Conservation (phyloP, 2,888 invertebrate species). For the Liposcelis brunnea region DNA sequence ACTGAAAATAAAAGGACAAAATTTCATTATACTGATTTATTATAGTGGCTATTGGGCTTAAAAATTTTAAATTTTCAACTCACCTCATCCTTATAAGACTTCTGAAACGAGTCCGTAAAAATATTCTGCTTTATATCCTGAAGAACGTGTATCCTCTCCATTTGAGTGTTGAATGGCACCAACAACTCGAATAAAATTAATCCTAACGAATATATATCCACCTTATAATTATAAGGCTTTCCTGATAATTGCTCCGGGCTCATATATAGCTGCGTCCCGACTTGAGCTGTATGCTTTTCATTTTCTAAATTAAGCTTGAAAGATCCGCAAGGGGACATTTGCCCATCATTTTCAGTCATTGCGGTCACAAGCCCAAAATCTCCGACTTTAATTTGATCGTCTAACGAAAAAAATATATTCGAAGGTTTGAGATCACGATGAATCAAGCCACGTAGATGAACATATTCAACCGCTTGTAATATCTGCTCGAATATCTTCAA, state of each 20-base stretch:
- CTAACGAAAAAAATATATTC: constrained; percentile 83
- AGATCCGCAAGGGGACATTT: constrained; percentile 14
- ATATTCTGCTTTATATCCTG: constrained; percentile 42
- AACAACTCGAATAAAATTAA: constrained; percentile 86
- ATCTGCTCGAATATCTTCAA: constrained; percentile 73
- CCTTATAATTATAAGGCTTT: constrained; percentile 67
- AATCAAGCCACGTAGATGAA: constrained; percentile 81
- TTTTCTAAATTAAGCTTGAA: constrained; percentile 22
- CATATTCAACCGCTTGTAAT: constrained; percentile 86
- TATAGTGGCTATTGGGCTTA: constrained; percentile 2
- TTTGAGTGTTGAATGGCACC: constrained; percentile 75
- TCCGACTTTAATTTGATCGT: constrained; percentile 85
- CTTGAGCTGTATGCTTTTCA: constrained; percentile 36
- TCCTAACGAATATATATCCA: constrained; percentile 89
- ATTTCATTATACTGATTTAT: not conserved
- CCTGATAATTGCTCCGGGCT: constrained; percentile 82
- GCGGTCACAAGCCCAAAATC: constrained; percentile 97
- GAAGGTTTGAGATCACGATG: constrained; percentile 93
- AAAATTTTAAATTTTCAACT: constrained; percentile 14
- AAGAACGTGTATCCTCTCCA: constrained; percentile 64
- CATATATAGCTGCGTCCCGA: constrained; percentile 93
- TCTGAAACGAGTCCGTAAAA: constrained; percentile 51
- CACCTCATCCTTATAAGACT: constrained; percentile 53
- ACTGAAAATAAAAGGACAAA: constrained; percentile 31
- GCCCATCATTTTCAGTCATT: constrained; percentile 39